A percentile compares a stretch with the other conserved stretches of the same genome.
Evolutionary conservation across 1,140 invertebrate species (phyloP).

Genomic region (Samia ricini): DNA sequence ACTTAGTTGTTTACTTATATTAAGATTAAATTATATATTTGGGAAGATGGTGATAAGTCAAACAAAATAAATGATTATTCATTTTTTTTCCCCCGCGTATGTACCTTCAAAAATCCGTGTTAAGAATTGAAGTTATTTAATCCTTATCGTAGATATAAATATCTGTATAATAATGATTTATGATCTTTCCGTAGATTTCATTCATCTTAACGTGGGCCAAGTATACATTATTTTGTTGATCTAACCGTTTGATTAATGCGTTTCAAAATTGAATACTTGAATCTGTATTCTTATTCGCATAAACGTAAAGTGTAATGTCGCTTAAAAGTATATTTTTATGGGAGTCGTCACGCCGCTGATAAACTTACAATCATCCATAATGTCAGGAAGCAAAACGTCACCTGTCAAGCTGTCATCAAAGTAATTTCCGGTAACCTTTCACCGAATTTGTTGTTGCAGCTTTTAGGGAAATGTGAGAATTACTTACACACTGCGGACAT

Average conservation of each 20-base stretch:
- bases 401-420: conserved; percentile 13
- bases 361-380: conserved; percentile 13
- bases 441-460: not conserved
- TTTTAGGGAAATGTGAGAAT: not conserved
- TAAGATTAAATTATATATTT: no score
- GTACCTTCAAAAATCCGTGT: no score
- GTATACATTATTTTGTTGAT: not conserved
- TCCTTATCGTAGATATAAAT: no score
- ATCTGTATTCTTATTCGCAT: not conserved
- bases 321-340: not conserved
- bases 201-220: not conserved
- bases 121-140: no score
- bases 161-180: not conserved
- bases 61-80: no score
- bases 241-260: not conserved
- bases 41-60: no score
- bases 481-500: not conserved
- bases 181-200: not conserved
- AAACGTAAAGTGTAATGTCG: not conserved
- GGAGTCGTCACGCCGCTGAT: no score
- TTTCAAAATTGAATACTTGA: not conserved
- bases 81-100: no score
- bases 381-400: conserved; percentile 20
- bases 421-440: conserved; percentile 10
- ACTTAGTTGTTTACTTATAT: no score